Evolutionary conservation across 2,888 invertebrate species (phyloP), one percentile per base, ranked within the genome.

Genomic region (Parascotia fuliginaria): DNA sequence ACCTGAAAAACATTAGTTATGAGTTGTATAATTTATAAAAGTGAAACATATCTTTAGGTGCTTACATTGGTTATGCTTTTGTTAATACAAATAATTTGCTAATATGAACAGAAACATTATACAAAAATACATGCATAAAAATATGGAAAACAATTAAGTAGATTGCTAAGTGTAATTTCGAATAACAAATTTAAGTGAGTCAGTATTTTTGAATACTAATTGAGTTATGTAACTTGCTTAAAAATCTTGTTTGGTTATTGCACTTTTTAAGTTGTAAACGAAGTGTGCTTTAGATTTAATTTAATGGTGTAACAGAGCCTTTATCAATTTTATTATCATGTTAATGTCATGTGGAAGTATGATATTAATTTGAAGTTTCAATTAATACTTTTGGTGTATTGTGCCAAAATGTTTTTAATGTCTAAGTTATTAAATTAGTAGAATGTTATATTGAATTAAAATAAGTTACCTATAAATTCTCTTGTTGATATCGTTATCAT

Each of bases 341-440:
- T n/a, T n/a, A n/a, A n/a, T n/a, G n/a, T n/a, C n/a, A n/a, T n/a
- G n/a, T n/a, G n/a, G n/a, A n/a, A n/a, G n/a, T 42, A 40, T 50
- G 40, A 32, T 53, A 55, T 47, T 46, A 51, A 60, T 46, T 60
- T 55, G 57, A 55, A 61, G 50, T 50, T 56, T 43, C 39, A 28
- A n/a, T n/a, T n/a, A 34, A 41, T 50, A 53, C 47, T 72, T 82
- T 83, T 85, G 84, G 83, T 80, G 46, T 77, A 65, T 68, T 64
- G 85, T 87, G 88, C 87, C 87, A 87, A 87, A 85, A 79, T 72
- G 56, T 61, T 49, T 22, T 60, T 50, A 46, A 6, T 6, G 7
- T 24, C 7, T 75, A 75, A 74, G 70, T 76, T 73, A 67, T 65
- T 73, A 51, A 57, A 70, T 66, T 75, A 73, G 46, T 70, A 63